These are phyloP conservation scores for Mormoops blainvillei DNA, from an alignment of 2,113 vertebrate species.

Conservation along the genomic window DNA sequence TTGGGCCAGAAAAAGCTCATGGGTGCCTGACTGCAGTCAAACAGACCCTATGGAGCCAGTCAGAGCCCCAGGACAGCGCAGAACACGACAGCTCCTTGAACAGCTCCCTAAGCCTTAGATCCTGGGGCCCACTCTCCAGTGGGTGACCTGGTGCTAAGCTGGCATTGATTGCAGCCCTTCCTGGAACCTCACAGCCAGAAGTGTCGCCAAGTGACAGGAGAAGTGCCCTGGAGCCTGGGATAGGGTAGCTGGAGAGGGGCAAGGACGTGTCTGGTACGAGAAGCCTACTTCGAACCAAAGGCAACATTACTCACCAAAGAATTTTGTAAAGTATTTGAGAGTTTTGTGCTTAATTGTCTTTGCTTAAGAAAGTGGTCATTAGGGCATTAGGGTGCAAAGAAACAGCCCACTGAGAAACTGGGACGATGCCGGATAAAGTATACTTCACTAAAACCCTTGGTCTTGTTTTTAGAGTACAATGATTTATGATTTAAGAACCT, in stretches of 20 bases:
- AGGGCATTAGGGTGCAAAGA: background rate
- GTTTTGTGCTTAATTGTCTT: background rate
- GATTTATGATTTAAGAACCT: slow-evolving; percentile 50
- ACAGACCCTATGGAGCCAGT: background rate
- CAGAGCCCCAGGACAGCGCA: background rate
- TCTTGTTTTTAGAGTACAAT: background rate
- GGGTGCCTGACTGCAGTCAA: background rate
- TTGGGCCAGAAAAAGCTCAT: background rate
- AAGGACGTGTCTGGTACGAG: background rate
- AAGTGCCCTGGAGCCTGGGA: background rate
- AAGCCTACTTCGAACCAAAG: background rate
- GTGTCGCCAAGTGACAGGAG: background rate
- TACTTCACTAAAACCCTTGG: background rate
- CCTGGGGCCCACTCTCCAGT: background rate
- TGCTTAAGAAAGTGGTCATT: background rate
- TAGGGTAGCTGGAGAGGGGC: background rate
- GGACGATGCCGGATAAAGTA: background rate
- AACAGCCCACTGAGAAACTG: background rate
- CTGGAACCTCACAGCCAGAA: background rate
- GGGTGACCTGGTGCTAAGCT: background rate
- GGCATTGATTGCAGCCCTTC: background rate
- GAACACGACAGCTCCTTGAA: background rate
- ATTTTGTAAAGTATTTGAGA: background rate
- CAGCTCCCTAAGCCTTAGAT: background rate
- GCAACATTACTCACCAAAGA: background rate